Conservation (phyloP, 2,888 invertebrate species). For the Andrena marginata region DNA sequence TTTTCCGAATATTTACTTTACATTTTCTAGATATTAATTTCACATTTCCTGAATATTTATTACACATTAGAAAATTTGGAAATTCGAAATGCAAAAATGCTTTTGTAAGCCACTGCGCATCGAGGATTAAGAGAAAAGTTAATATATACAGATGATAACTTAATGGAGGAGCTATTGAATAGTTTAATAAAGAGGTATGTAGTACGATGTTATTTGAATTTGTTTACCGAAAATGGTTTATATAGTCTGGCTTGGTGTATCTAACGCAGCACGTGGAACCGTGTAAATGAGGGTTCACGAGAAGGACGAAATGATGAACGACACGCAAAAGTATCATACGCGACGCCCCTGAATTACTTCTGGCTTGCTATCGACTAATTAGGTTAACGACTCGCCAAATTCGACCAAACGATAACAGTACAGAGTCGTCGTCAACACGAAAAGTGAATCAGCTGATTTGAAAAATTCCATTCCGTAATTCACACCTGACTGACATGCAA, state of each 20-base stretch:
- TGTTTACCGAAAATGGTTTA: neutral
- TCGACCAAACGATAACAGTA: conserved; percentile 16
- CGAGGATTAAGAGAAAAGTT: neutral
- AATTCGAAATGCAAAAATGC: too few species aligned
- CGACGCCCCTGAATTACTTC: conserved; percentile 61
- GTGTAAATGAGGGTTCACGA: conserved; percentile 57
- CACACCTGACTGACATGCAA: neutral
- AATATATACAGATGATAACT: neutral
- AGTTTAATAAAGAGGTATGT: neutral
- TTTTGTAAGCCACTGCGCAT: neutral
- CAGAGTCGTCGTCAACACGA: conserved; percentile 25
- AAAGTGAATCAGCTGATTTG: conserved; percentile 6
- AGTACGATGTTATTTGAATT: neutral
- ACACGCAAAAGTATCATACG: conserved; percentile 61
- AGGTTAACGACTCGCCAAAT: conserved; percentile 66
- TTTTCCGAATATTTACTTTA: too few species aligned
- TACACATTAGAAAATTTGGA: too few species aligned
- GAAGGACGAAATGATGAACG: conserved; percentile 54
- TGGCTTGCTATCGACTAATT: conserved; percentile 64
- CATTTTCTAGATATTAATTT: too few species aligned
- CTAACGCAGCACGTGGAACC: conserved; percentile 1
- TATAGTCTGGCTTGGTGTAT: too few species aligned
- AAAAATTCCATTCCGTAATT: conserved; percentile 7
- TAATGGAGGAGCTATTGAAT: neutral
- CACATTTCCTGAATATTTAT: too few species aligned